Evolutionary conservation across 2,797 vertebrate genomes (phyloP).

Genomic region (Myotis findleyi): DNA sequence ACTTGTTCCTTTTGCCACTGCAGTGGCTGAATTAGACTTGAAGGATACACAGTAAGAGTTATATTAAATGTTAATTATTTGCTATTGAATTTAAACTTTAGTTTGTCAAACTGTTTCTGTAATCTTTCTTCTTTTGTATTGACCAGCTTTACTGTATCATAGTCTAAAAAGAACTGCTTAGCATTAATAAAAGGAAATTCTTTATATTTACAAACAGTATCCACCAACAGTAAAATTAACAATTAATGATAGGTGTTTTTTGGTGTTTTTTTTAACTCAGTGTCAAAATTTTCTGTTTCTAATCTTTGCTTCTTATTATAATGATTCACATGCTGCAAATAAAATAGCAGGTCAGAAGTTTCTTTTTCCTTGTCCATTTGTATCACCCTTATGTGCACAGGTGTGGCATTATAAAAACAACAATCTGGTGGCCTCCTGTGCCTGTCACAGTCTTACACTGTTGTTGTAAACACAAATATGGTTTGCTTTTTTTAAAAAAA

Average conservation of each 20-base stretch:
- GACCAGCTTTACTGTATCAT: not conserved
- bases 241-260: not conserved
- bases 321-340: not conserved
- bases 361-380: not conserved
- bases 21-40: constrained; percentile 95
- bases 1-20: constrained; percentile 95
- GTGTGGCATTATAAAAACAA: constrained; percentile 16
- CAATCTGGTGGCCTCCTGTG: not conserved
- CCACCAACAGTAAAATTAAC: not conserved
- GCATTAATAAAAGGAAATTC: constrained; percentile 12
- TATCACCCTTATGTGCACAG: not conserved
- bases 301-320: constrained; percentile 15
- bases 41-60: constrained; percentile 97
- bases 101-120: not conserved
- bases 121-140: constrained; percentile 45
- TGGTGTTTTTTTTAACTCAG: not conserved
- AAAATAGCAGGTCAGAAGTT: not conserved
- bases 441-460: not conserved
- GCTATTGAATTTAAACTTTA: not conserved
- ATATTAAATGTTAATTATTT: constrained; percentile 28
- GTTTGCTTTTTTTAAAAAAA: not conserved
- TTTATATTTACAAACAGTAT: constrained; percentile 14
- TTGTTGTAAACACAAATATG: not conserved
- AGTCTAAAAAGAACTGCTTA: constrained; percentile 13
- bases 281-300: not conserved